Conservation (phyloP, 2,113 vertebrate species). For the Terrapene triunguis region DNA sequence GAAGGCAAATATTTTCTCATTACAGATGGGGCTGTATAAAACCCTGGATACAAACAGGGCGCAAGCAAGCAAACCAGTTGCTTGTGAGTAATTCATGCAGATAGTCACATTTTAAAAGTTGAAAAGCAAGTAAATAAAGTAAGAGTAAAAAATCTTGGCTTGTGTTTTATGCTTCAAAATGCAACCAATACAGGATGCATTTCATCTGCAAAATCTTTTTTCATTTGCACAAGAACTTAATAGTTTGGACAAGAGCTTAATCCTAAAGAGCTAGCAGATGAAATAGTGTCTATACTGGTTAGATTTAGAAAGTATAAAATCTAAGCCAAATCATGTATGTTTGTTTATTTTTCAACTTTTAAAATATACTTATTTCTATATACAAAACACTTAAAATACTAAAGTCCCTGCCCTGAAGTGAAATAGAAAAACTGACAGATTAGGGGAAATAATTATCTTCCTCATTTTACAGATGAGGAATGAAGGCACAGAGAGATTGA, state of each 20-base stretch:
- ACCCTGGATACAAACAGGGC: neutral
- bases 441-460: neutral
- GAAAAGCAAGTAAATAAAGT: neutral
- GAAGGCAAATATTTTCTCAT: neutral
- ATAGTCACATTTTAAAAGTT: neutral
- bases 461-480: neutral
- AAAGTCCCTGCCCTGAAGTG: neutral
- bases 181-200: neutral
- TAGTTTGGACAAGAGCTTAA: neutral
- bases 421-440: neutral
- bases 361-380: slow-evolving; percentile 5
- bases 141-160: neutral
- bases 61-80: neutral
- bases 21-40: neutral
- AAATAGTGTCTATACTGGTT: neutral
- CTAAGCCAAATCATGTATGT: slow-evolving; percentile 4
- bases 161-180: neutral
- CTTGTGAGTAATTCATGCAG: neutral
- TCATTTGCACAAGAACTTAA: neutral
- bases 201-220: neutral
- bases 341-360: slow-evolving; percentile 22
- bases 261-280: neutral
- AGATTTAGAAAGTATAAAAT: neutral
- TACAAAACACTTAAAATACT: neutral
- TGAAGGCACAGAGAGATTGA: neutral